Evolutionary conservation across 2,888 invertebrate genomes (phyloP).

Genomic region (Eilema sororculum): DNA sequence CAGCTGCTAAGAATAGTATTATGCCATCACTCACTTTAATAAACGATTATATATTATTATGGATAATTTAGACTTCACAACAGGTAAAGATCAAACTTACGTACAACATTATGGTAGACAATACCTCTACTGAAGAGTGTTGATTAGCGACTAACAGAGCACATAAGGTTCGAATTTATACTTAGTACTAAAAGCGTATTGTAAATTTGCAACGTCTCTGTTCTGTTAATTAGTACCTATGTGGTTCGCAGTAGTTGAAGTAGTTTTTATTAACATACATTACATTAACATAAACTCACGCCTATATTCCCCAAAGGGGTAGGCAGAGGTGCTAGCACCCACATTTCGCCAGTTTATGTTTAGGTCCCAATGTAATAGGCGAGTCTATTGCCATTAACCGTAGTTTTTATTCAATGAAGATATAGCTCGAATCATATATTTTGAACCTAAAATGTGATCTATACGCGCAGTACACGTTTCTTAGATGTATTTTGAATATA

Average conservation of each 20-base stretch:
- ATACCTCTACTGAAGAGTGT: neutral
- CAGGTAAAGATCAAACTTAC: neutral
- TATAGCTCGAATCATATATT: no score
- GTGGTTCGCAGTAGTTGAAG: neutral
- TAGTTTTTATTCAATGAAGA: neutral
- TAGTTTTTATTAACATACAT: no score
- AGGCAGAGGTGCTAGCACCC: no score
- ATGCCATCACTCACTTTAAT: neutral
- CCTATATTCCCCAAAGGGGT: no score
- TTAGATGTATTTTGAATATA: no score
- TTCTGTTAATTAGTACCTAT: neutral
- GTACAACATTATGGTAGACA: neutral
- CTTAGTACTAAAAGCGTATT: no score
- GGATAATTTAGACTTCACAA: neutral
- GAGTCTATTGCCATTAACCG: no score
- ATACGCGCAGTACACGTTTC: no score
- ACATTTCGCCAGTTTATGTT: no score
- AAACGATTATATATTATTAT: neutral
- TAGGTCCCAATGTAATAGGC: no score
- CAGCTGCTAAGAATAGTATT: neutral
- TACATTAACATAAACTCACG: no score
- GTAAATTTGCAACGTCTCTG: neutral
- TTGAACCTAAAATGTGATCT: no score
- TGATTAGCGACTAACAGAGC: neutral
- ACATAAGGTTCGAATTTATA: neutral